These are phyloP conservation scores for Papilio elwesi DNA, from an alignment of 2,888 invertebrate genomes.

Conservation along the genomic window DNA sequence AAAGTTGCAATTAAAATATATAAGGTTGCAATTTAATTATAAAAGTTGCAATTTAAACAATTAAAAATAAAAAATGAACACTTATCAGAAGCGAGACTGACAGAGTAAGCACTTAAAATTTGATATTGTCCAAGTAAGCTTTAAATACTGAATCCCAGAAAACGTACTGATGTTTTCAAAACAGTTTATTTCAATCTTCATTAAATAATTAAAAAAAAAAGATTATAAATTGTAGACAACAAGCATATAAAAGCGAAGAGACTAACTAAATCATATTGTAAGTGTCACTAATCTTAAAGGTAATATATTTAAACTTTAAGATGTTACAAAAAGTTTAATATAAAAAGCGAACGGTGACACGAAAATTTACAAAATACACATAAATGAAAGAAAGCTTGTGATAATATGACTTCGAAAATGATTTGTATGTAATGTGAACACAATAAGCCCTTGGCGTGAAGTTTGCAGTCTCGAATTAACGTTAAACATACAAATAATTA, in stretches of 20 bases:
- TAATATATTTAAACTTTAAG: background rate
- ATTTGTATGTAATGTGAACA: background rate
- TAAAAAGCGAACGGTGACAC: background rate
- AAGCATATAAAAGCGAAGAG: background rate
- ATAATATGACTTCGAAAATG: background rate
- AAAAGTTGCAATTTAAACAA: too few species aligned
- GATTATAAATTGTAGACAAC: too few species aligned
- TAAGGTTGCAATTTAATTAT: too few species aligned
- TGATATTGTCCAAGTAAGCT: too few species aligned
- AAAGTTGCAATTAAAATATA: too few species aligned
- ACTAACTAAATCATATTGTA: background rate
- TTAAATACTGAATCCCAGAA: too few species aligned
- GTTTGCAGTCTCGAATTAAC: constrained; percentile 22
- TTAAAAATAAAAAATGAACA: too few species aligned
- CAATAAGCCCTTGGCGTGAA: constrained; percentile 15
- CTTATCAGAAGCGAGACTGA: too few species aligned
- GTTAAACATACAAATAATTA: background rate
- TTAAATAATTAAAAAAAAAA: too few species aligned
- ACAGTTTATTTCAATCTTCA: too few species aligned
- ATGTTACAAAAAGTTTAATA: background rate
- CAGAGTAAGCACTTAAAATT: too few species aligned
- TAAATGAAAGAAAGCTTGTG: constrained; percentile 12
- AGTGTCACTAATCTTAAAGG: background rate
- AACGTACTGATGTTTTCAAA: too few species aligned
- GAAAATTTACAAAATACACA: background rate